Evolutionary conservation across 2,797 vertebrate species (phyloP).

Genomic region (Esox lucius): DNA sequence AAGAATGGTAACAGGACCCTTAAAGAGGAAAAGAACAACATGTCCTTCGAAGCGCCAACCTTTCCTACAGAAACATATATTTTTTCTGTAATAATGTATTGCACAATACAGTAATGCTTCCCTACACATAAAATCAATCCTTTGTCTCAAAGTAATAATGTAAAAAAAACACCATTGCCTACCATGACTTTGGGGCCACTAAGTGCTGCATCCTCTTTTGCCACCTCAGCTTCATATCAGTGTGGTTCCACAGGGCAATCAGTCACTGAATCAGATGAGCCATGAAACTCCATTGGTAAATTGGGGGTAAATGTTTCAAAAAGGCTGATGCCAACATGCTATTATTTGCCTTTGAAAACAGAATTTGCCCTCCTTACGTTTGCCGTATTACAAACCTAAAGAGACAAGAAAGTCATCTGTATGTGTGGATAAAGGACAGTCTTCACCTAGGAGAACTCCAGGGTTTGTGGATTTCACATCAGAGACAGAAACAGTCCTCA

Average conservation of each 20-base stretch:
- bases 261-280: constrained; percentile 50
- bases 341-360: constrained; percentile 53
- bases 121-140: constrained; percentile 75
- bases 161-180: constrained; percentile 69
- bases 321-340: constrained; percentile 49
- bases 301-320: constrained; percentile 13
- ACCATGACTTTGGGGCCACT: constrained; percentile 69
- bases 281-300: constrained; percentile 54
- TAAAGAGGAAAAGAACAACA: constrained; percentile 64
- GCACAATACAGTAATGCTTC: constrained; percentile 82
- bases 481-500: neutral
- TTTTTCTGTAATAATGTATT: constrained; percentile 81
- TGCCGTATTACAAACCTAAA: constrained; percentile 44
- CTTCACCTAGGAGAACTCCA: neutral
- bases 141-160: constrained; percentile 64
- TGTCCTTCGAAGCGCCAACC: constrained; percentile 71
- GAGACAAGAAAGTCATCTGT: constrained; percentile 45
- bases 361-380: constrained; percentile 60
- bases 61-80: constrained; percentile 76
- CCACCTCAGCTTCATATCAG: constrained; percentile 57
- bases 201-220: constrained; percentile 64
- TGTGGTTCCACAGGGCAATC: constrained; percentile 62
- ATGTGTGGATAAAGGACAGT: constrained; percentile 3
- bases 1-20: constrained; percentile 79
- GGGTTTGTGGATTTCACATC: constrained; percentile 46